Percentiles rank a stretch among this genome's conserved stretches.
phyloP scores from a whole-genome alignment of 2,113 vertebrate species.

The Phyllostomus discolor region DNA sequence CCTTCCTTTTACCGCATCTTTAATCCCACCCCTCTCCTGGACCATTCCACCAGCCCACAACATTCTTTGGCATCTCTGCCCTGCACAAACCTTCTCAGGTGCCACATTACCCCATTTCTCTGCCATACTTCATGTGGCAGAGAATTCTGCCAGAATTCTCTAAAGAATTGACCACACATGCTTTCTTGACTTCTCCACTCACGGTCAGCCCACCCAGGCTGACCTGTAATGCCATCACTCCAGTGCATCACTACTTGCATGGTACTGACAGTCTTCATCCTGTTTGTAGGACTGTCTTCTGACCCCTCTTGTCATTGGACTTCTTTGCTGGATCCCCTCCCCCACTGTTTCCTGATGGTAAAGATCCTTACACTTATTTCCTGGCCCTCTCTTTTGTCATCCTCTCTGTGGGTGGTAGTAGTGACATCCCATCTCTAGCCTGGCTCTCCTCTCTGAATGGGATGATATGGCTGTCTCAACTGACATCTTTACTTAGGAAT shows the following conservation, averaged over 20 bases:
- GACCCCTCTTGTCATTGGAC: neutral
- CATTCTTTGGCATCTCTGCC: neutral
- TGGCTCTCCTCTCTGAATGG: neutral
- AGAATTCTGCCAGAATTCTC: neutral
- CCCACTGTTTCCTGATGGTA: neutral
- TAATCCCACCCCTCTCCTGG: neutral
- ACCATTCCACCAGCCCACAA: neutral
- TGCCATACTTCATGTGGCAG: neutral
- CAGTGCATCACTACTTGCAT: neutral
- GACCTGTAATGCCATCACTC: neutral
- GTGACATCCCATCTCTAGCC: neutral
- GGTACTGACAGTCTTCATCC: neutral
- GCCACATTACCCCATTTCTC: neutral
- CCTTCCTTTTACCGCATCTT: neutral
- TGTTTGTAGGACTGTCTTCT: neutral
- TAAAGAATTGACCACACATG: neutral
- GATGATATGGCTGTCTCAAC: neutral
- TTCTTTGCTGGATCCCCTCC: neutral
- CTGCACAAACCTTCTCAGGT: neutral
- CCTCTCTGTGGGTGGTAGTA: neutral
- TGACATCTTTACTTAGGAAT: neutral
- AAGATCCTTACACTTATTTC: neutral
- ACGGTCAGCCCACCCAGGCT: neutral
- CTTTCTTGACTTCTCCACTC: neutral
- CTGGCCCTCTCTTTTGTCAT: neutral